Percentiles rank a stretch among this genome's conserved stretches.
phyloP scores from a whole-genome alignment of 1,140 invertebrate species.

The Onthophagus taurus region DNA sequence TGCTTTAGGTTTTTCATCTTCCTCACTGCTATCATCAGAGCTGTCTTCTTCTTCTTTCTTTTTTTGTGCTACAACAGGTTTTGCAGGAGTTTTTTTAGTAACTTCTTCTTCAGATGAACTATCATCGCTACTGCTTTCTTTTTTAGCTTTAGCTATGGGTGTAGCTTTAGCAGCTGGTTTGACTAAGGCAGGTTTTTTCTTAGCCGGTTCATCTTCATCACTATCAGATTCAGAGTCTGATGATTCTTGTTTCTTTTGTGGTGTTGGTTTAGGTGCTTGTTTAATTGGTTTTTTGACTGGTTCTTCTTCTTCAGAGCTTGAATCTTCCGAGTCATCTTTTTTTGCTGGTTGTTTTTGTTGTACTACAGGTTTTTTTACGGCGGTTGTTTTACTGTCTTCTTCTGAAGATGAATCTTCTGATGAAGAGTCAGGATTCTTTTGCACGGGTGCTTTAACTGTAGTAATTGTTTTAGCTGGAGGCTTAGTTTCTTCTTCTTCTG shows the following conservation, averaged over 20 bases:
- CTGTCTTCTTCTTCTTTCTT: conserved; percentile 24
- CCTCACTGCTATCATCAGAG: conserved; percentile 28
- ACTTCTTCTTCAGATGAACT: conserved; percentile 23
- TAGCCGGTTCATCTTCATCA: conserved; percentile 19
- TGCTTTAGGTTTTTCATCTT: conserved; percentile 18
- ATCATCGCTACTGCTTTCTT: conserved; percentile 26
- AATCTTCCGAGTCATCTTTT: conserved; percentile 36
- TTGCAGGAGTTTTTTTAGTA: conserved; percentile 27
- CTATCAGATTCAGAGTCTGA: conserved; percentile 22
- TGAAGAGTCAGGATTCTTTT: conserved; percentile 25
- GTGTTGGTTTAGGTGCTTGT: conserved; percentile 16
- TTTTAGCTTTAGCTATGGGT: conserved; percentile 7
- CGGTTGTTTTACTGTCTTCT: conserved; percentile 23
- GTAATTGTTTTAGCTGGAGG: conserved; percentile 17
- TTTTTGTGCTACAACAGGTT: conserved; percentile 13
- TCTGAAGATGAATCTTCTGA: conserved; percentile 37
- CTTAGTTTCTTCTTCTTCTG: conserved; percentile 21
- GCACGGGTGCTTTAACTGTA: conserved; percentile 18
- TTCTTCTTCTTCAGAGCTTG: conserved; percentile 4
- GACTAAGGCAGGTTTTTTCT: conserved; percentile 15
- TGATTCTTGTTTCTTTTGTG: conserved; percentile 27
- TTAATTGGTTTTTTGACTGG: conserved; percentile 11
- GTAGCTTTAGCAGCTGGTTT: conserved; percentile 11
- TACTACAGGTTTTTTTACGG: conserved; percentile 20
- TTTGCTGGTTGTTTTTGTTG: conserved; percentile 25